These are phyloP conservation scores for Aptenodytes patagonicus DNA, from an alignment of 2,113 vertebrate species.

Conservation along the genomic window DNA sequence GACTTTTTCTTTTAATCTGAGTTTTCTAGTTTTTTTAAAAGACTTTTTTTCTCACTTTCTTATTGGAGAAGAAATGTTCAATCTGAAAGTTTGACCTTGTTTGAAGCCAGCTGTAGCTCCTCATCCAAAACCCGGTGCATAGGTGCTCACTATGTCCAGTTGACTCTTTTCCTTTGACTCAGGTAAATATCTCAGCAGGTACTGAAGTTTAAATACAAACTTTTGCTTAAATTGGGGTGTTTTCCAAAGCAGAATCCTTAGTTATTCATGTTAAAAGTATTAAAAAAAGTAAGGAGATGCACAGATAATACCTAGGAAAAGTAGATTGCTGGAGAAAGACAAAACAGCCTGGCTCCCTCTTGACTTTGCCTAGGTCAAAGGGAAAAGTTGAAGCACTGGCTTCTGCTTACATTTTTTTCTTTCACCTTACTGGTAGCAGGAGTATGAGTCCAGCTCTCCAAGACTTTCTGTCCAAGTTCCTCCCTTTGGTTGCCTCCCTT, in stretches of 20 bases:
- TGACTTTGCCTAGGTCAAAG: not conserved
- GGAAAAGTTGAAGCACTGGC: not conserved
- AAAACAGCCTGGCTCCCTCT: not conserved
- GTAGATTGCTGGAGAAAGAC: not conserved
- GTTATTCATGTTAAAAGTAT: not conserved
- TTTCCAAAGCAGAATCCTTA: not conserved
- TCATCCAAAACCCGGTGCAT: not conserved
- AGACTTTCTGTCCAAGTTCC: not conserved
- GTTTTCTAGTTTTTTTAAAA: not conserved
- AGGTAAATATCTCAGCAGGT: not conserved
- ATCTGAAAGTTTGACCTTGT: not conserved
- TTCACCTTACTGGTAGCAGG: not conserved
- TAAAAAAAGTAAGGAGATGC: not conserved
- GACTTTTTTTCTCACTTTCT: not conserved
- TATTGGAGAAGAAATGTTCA: not conserved
- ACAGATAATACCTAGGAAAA: not conserved
- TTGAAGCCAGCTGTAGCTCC: not conserved
- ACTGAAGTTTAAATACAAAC: not conserved
- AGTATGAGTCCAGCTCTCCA: not conserved
- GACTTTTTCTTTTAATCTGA: not conserved
- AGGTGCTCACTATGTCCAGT: not conserved
- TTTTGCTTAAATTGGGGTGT: not conserved
- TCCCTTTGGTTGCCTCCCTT: not conserved
- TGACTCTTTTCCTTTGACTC: not conserved
- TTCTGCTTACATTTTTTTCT: not conserved